Conservation (phyloP, 2,113 vertebrate genomes). For the Macrotis lagotis region DNA sequence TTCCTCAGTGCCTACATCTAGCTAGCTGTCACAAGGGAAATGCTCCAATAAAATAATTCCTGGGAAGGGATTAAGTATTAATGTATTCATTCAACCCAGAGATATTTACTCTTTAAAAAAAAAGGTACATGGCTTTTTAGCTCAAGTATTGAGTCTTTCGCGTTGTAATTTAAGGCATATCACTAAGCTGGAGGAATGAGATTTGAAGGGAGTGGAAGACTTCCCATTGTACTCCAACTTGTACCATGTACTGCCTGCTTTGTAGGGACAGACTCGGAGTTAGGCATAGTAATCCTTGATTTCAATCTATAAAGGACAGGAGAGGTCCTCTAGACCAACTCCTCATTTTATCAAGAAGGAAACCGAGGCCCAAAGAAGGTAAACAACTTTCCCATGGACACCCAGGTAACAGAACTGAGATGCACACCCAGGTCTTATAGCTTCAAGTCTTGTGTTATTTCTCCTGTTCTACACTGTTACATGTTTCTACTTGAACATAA, state of each 20-base stretch:
- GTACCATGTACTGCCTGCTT: neutral
- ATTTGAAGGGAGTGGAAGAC: neutral
- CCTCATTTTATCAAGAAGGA: neutral
- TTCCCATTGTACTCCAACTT: neutral
- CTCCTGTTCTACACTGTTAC: neutral
- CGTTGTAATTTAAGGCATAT: neutral
- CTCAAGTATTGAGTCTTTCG: neutral
- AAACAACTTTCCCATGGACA: neutral
- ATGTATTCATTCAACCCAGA: neutral
- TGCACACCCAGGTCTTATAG: neutral
- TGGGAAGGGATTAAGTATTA: neutral
- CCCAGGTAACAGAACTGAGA: neutral
- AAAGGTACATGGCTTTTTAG: neutral
- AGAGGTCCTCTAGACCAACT: neutral
- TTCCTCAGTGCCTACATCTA: neutral
- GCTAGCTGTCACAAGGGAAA: neutral
- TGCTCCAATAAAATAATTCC: neutral
- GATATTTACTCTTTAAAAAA: neutral
- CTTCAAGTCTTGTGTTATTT: slow-evolving; percentile 12
- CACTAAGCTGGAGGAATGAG: neutral
- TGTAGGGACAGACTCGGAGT: neutral
- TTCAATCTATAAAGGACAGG: neutral
- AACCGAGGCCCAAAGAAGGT: neutral
- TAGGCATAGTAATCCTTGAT: neutral
- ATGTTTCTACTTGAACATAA: neutral